A percentile compares a stretch with the other conserved stretches of the same genome.
These are phyloP conservation scores for Brachypodius melanocephalos DNA, from an alignment of 2,113 vertebrate species.

Conservation along the genomic window DNA sequence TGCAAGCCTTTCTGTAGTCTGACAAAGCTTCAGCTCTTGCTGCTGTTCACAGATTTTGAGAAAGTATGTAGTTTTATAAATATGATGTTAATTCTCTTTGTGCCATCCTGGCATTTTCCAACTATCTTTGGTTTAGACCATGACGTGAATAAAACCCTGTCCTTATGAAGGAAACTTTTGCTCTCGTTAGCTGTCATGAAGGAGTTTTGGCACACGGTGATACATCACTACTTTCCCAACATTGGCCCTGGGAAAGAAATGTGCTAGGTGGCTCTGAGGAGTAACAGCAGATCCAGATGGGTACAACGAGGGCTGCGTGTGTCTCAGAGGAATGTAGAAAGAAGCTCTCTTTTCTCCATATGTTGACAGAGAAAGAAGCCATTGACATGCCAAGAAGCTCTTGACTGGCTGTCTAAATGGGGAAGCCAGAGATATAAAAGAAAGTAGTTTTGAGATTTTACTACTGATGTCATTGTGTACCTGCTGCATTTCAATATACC, in stretches of 20 bases:
- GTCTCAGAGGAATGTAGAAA: not conserved
- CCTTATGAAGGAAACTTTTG: not conserved
- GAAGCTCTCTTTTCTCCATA: not conserved
- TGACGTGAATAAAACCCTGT: not conserved
- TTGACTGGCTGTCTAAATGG: not conserved
- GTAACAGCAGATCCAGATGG: conserved; percentile 10
- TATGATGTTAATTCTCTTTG: not conserved
- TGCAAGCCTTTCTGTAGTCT: not conserved
- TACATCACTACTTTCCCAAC: not conserved
- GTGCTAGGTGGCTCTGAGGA: not conserved
- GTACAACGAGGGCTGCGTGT: not conserved
- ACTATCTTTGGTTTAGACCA: not conserved
- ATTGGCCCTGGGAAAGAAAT: not conserved
- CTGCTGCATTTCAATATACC: not conserved
- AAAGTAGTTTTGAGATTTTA: not conserved
- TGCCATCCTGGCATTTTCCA: not conserved
- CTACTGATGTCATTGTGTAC: not conserved
- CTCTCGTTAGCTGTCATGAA: not conserved
- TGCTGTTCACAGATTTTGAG: not conserved
- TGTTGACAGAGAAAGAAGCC: conserved; percentile 10
- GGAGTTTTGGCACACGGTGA: not conserved
- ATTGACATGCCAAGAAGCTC: not conserved
- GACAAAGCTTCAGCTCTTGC: not conserved
- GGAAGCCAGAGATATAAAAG: not conserved
- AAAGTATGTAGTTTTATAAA: not conserved